Percentiles rank a stretch among this genome's conserved stretches.
Evolutionary conservation across 2,888 invertebrate species (phyloP).

Genomic region (Thumatha senex): DNA sequence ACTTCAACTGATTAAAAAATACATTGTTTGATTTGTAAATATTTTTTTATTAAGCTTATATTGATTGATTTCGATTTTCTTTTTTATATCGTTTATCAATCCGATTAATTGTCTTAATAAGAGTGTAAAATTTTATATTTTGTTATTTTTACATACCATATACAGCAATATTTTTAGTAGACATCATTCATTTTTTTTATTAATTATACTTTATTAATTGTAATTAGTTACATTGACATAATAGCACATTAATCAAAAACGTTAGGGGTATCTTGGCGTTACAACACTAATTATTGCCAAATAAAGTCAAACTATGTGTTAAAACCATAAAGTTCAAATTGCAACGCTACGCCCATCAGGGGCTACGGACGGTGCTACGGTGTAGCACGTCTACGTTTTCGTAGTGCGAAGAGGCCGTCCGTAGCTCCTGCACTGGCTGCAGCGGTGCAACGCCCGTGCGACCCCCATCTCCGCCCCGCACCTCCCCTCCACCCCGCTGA

Average conservation of each 20-base stretch:
- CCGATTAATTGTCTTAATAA: not conserved
- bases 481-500: constrained; percentile 29
- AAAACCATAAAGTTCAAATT: constrained; percentile 18
- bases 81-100: too few species aligned
- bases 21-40: not conserved
- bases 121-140: not conserved
- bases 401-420: constrained; percentile 59
- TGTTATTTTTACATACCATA: constrained; percentile 27
- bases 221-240: too few species aligned
- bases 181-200: constrained; percentile 11
- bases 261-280: not conserved
- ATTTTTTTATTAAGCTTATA: too few species aligned
- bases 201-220: not conserved
- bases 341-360: constrained; percentile 33
- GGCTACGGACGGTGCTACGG: constrained; percentile 49
- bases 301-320: constrained; percentile 21
- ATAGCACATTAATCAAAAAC: not conserved
- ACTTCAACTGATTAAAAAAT: not conserved
- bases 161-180: constrained; percentile 11
- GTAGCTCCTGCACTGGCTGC: constrained; percentile 70
- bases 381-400: constrained; percentile 49
- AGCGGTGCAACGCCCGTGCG: constrained; percentile 75
- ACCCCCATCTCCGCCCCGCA: constrained; percentile 32
- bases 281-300: constrained; percentile 19
- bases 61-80: too few species aligned